Percentiles rank a stretch among this genome's conserved stretches.
These are phyloP conservation scores for Liodrosophila aerea DNA, from an alignment of 2,888 invertebrate species.

Conservation along the genomic window DNA sequence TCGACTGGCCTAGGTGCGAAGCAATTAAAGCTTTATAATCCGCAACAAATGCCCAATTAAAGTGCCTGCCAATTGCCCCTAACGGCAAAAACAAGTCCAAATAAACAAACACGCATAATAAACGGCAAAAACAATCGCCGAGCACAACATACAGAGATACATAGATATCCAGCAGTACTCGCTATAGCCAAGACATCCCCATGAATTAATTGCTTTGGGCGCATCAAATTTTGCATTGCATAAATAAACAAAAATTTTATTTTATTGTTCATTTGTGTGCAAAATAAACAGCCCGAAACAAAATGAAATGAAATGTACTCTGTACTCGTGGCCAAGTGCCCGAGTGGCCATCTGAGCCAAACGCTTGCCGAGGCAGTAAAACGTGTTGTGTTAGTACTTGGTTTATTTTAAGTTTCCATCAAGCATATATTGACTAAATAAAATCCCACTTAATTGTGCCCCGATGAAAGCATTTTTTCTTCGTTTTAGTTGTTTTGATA, in stretches of 20 bases:
- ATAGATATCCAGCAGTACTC: conserved; percentile 49
- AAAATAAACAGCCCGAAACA: conserved; percentile 40
- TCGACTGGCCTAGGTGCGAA: neutral
- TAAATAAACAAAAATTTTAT: conserved; percentile 67
- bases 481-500: too few relatives aligned
- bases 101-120: conserved; percentile 24
- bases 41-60: conserved; percentile 55
- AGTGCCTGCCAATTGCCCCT: conserved; percentile 51
- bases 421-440: conserved; percentile 29
- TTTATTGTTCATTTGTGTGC: conserved; percentile 55
- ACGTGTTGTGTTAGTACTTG: conserved; percentile 10
- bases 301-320: conserved; percentile 43
- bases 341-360: conserved; percentile 1
- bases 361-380: neutral
- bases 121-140: conserved; percentile 3
- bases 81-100: conserved; percentile 27
- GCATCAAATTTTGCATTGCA: conserved; percentile 57
- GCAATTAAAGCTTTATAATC: conserved; percentile 50
- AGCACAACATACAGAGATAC: conserved; percentile 13
- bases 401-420: conserved; percentile 22
- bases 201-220: conserved; percentile 51
- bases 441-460: too few relatives aligned
- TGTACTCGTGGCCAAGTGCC: conserved; percentile 9
- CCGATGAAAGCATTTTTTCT: too few relatives aligned
- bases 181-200: conserved; percentile 47